Percentiles rank a stretch among this genome's conserved stretches.
These are phyloP conservation scores for Tanypteryx hageni DNA, from an alignment of 2,888 invertebrate species.

Conservation along the genomic window DNA sequence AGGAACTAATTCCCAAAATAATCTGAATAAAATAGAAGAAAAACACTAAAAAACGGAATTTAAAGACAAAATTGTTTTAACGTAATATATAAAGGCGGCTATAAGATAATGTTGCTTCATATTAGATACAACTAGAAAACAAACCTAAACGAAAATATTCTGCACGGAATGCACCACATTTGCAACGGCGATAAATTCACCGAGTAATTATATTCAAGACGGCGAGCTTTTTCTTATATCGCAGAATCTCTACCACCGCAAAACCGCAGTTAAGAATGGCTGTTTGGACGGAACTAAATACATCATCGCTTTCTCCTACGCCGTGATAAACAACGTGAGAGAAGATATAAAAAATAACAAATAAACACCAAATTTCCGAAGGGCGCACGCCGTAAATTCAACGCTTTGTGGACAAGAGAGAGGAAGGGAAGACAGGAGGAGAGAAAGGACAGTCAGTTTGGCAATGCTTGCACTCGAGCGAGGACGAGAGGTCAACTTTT, in stretches of 20 bases:
- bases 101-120: too few species aligned
- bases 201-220: neutral
- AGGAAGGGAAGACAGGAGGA: neutral
- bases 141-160: too few species aligned
- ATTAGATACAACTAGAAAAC: too few species aligned
- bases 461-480: neutral
- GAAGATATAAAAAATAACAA: neutral
- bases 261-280: neutral
- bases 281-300: neutral
- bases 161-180: too few species aligned
- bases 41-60: too few species aligned
- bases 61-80: too few species aligned
- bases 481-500: neutral
- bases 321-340: neutral
- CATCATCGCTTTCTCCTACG: neutral
- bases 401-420: neutral
- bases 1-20: too few species aligned
- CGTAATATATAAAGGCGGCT: too few species aligned
- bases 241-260: neutral
- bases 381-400: conserved; percentile 34
- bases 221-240: neutral
- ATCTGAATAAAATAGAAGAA: too few species aligned
- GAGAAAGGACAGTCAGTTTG: neutral
- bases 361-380: conserved; percentile 37
- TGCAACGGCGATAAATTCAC: too few species aligned